Evolutionary conservation across 1,140 invertebrate genomes (phyloP).

Genomic region (Lineus longissimus): DNA sequence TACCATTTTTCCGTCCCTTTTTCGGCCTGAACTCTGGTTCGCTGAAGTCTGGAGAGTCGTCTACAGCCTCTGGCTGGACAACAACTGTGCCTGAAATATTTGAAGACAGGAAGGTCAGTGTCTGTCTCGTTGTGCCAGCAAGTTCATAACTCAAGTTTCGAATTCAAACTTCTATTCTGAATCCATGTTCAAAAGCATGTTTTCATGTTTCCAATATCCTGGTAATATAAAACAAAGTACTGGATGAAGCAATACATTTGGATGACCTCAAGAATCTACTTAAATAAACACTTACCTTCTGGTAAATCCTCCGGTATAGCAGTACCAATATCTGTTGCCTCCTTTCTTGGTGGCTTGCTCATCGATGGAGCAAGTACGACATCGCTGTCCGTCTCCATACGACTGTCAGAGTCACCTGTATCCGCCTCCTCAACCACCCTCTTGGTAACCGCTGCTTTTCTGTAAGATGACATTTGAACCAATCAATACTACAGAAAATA

Average conservation of each 20-base stretch:
- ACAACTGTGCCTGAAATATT: constrained; percentile 25
- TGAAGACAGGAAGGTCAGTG: not conserved
- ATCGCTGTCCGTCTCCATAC: not conserved
- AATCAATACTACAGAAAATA: too few relatives aligned
- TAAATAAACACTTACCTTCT: constrained; percentile 25
- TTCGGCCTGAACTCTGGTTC: constrained; percentile 17
- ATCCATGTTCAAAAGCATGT: too few relatives aligned
- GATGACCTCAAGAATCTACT: too few relatives aligned
- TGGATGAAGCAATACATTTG: too few relatives aligned
- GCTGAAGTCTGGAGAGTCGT: constrained; percentile 14
- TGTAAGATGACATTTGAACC: too few relatives aligned
- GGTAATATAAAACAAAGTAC: too few relatives aligned
- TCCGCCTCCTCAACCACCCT: constrained; percentile 11
- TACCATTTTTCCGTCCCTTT: constrained; percentile 10
- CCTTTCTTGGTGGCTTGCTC: too few relatives aligned
- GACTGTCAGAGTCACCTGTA: not conserved
- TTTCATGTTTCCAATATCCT: too few relatives aligned
- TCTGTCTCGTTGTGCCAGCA: not conserved
- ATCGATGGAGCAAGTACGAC: too few relatives aligned
- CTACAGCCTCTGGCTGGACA: constrained; percentile 30
- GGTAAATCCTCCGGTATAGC: constrained; percentile 11
- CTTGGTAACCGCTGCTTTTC: constrained; percentile 9
- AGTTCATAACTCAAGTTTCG: too few relatives aligned
- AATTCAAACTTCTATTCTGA: too few relatives aligned
- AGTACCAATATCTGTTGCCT: too few relatives aligned